A percentile compares a stretch with the other conserved stretches of the same genome.
Evolutionary conservation across 2,113 vertebrate genomes (phyloP).

Genomic region (Archilochus colubris): DNA sequence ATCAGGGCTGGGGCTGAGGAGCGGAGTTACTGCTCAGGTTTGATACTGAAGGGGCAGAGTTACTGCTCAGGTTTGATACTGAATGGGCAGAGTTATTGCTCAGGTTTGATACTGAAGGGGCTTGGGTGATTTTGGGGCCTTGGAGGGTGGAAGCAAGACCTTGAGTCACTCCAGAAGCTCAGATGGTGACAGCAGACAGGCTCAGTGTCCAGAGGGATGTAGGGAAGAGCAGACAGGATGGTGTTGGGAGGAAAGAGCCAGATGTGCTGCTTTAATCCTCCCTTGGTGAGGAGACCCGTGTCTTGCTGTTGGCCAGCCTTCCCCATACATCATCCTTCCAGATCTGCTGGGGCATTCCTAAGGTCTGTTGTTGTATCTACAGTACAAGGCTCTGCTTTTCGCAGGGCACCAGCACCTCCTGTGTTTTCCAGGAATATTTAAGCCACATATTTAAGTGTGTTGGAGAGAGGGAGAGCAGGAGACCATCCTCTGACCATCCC

Average conservation of each 20-base stretch:
- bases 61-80: background rate
- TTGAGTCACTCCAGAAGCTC: accelerated
- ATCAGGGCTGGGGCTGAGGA: background rate
- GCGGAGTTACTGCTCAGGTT: background rate
- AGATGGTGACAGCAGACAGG: background rate
- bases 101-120: background rate
- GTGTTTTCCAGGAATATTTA: background rate
- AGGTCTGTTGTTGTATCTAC: background rate
- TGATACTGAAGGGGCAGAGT: background rate
- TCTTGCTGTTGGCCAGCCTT: background rate
- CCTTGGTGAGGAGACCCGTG: accelerated
- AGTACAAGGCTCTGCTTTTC: background rate
- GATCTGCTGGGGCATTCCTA: background rate
- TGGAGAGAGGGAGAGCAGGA: background rate
- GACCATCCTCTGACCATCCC: background rate
- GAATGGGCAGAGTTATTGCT: too few relatives aligned
- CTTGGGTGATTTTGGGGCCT: background rate
- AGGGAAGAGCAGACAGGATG: background rate
- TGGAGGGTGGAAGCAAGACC: background rate
- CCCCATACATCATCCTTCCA: accelerated
- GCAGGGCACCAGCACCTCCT: accelerated
- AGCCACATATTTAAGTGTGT: accelerated
- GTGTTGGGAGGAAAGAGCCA: background rate
- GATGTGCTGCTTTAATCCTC: background rate
- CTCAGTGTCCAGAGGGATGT: background rate